These are phyloP conservation scores for Gymnoscopelus microlampas DNA, from an alignment of 2,797 vertebrate species.

Conservation along the genomic window DNA sequence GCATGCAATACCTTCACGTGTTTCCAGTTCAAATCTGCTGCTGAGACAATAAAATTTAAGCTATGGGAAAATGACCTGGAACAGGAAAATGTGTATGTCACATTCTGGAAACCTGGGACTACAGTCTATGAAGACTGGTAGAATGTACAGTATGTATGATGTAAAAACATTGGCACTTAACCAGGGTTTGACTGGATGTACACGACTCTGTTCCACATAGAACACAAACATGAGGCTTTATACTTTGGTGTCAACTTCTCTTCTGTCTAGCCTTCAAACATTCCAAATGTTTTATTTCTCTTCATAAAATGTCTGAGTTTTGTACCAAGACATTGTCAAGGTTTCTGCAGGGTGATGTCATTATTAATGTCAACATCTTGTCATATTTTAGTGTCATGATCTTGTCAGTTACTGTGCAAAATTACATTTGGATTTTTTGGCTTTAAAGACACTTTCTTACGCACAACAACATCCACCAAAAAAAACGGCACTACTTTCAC, in stretches of 20 bases:
- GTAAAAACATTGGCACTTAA: conserved; percentile 24
- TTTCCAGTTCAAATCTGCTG: too few relatives aligned
- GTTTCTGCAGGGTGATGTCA: not conserved
- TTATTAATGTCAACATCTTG: conserved; percentile 28
- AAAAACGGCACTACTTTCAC: too few relatives aligned
- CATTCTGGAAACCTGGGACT: too few relatives aligned
- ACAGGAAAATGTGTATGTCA: too few relatives aligned
- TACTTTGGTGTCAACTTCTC: conserved; percentile 24
- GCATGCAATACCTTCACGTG: too few relatives aligned
- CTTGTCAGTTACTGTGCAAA: conserved; percentile 9
- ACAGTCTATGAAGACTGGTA: conserved; percentile 9
- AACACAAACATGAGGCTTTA: conserved; percentile 28
- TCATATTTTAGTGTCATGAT: conserved; percentile 8
- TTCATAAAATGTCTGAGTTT: not conserved
- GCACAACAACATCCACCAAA: too few relatives aligned
- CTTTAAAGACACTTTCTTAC: too few relatives aligned
- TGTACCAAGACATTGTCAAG: not conserved
- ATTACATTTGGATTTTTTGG: not conserved
- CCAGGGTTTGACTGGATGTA: conserved; percentile 29
- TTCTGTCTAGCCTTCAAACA: conserved; percentile 34
- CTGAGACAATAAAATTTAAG: too few relatives aligned
- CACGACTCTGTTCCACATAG: conserved; percentile 1
- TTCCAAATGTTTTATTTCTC: conserved; percentile 36
- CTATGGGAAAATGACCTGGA: too few relatives aligned
- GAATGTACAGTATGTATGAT: conserved; percentile 9